phyloP scores from a whole-genome alignment of 2,888 invertebrate genomes.

The Halocaridina rubra region DNA sequence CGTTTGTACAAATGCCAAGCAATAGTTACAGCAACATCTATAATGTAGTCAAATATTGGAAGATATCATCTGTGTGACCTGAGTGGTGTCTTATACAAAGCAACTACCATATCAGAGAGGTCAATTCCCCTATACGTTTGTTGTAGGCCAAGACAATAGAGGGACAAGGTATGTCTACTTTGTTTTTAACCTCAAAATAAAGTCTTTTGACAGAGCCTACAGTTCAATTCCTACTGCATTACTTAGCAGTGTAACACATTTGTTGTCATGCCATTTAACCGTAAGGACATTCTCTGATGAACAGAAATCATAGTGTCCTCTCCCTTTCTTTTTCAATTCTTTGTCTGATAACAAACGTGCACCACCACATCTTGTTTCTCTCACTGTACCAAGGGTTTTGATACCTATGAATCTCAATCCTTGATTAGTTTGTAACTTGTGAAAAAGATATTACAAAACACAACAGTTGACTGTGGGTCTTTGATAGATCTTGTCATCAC shows the following conservation, averaged over 20 bases:
- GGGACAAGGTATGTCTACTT: background rate
- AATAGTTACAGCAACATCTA: slow-evolving; percentile 17
- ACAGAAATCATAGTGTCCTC: slow-evolving; percentile 15
- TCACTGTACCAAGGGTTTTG: too few relatives aligned
- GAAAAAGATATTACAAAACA: background rate
- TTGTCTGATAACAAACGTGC: slow-evolving; percentile 14
- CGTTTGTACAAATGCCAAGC: too few relatives aligned
- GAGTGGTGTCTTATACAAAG: too few relatives aligned
- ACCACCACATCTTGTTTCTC: too few relatives aligned
- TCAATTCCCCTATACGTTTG: too few relatives aligned
- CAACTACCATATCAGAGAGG: too few relatives aligned
- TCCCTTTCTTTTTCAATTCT: background rate
- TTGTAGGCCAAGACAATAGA: too few relatives aligned
- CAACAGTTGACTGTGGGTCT: too few relatives aligned
- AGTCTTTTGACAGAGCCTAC: background rate
- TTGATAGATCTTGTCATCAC: too few relatives aligned
- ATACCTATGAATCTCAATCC: background rate
- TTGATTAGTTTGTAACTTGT: slow-evolving; percentile 12
- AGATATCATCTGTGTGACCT: too few relatives aligned
- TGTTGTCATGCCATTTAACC: slow-evolving; percentile 12
- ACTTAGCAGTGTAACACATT: slow-evolving; percentile 7
- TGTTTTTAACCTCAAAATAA: background rate
- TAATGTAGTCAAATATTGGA: too few relatives aligned
- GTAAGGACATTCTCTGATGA: slow-evolving; percentile 8
- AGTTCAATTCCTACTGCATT: too few relatives aligned